Conservation (phyloP, 2,797 vertebrate genomes). For the Argya squamiceps region DNA sequence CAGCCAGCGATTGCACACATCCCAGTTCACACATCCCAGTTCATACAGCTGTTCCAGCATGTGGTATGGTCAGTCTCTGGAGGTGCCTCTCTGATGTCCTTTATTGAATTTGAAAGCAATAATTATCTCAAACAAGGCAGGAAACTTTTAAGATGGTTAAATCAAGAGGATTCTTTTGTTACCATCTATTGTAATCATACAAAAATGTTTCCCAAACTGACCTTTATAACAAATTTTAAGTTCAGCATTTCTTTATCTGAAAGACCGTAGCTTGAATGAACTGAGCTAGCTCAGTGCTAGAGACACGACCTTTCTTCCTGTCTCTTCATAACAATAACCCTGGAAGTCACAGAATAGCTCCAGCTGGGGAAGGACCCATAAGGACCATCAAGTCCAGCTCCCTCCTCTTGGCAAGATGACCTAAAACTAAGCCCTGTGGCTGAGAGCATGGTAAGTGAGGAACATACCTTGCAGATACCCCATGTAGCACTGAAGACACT, state of each 20-base stretch:
- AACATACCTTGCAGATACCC: constrained; percentile 77
- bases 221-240: background rate
- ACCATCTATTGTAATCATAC: background rate
- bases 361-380: background rate
- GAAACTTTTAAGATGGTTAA: background rate
- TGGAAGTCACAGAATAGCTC: background rate
- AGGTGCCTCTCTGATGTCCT: background rate
- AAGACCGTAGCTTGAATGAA: background rate
- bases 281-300: background rate
- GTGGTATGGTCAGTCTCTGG: background rate
- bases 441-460: fast-evolving
- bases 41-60: background rate
- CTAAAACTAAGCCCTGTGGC: background rate
- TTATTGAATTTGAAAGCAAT: background rate
- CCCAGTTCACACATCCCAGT: background rate
- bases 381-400: background rate
- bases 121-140: background rate
- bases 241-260: background rate
- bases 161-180: background rate
- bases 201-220: background rate
- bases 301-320: background rate
- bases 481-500: constrained; percentile 76
- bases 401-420: background rate
- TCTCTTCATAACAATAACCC: background rate
- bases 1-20: background rate